Conservation (phyloP, 2,797 vertebrate genomes). For the Adelosebastes latens region DNA sequence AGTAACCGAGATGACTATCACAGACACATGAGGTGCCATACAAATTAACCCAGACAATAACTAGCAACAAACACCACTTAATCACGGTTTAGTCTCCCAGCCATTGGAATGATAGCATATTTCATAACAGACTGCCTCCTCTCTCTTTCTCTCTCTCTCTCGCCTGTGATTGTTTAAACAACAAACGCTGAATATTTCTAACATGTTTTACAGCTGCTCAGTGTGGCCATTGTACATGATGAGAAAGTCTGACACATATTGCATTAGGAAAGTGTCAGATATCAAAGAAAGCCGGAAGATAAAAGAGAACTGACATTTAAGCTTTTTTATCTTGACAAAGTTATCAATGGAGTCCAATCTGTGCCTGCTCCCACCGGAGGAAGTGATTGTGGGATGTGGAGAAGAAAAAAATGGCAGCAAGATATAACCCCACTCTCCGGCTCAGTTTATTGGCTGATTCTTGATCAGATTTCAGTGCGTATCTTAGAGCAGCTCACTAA, state of each 20-base stretch:
- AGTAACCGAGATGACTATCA: conserved; percentile 79
- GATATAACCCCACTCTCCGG: conserved; percentile 84
- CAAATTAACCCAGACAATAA: conserved; percentile 84
- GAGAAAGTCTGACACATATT: conserved; percentile 24
- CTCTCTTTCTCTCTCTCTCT: background rate
- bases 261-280: conserved; percentile 72
- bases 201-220: background rate
- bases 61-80: conserved; percentile 79
- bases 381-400: conserved; percentile 83
- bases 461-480: conserved; percentile 42
- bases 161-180: background rate
- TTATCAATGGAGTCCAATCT: conserved; percentile 82
- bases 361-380: conserved; percentile 64
- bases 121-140: conserved; percentile 16
- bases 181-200: background rate
- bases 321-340: conserved; percentile 87
- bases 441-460: conserved; percentile 38
- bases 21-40: conserved; percentile 76
- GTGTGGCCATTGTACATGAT: background rate
- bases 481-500: conserved; percentile 10
- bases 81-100: conserved; percentile 67
- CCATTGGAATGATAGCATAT: conserved; percentile 10
- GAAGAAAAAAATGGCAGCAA: conserved; percentile 70
- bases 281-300: conserved; percentile 85
- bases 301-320: conserved; percentile 88